phyloP scores from a whole-genome alignment of 2,113 vertebrate species.

The Xiphophorus maculatus region DNA sequence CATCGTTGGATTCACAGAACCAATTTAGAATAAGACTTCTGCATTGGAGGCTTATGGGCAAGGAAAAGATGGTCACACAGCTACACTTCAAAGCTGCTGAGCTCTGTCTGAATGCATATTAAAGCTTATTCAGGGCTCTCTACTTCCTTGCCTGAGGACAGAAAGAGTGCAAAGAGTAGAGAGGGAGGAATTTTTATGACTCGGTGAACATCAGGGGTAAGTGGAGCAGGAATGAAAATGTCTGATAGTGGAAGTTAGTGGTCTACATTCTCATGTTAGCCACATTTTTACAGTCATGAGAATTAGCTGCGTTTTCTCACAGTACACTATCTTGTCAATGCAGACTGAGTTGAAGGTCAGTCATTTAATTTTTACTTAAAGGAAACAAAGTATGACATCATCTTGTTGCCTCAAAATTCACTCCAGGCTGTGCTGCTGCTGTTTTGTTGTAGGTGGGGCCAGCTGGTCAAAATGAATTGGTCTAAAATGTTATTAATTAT shows the following conservation, averaged over 20 bases:
- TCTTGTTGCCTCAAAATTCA: background rate
- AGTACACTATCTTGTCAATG: background rate
- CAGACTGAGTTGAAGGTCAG: background rate
- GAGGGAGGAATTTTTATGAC: slow-evolving; percentile 42
- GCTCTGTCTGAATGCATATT: slow-evolving; percentile 45
- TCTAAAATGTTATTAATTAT: no score
- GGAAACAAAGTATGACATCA: background rate
- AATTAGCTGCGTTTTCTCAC: background rate
- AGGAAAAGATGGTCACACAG: slow-evolving; percentile 48
- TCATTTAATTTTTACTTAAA: background rate
- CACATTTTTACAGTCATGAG: background rate
- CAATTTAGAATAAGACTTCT: slow-evolving; percentile 50
- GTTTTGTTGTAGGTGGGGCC: background rate
- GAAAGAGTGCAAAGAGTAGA: slow-evolving; percentile 16
- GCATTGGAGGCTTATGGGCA: slow-evolving; percentile 28
- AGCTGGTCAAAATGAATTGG: background rate
- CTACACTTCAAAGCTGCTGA: slow-evolving; percentile 55
- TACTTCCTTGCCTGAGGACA: slow-evolving; percentile 48
- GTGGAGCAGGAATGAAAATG: slow-evolving; percentile 39
- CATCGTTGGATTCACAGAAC: slow-evolving; percentile 40
- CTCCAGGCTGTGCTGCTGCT: background rate
- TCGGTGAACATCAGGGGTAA: slow-evolving; percentile 47
- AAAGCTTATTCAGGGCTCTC: slow-evolving; percentile 56
- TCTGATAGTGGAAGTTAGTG: background rate
- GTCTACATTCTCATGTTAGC: background rate